Evolutionary conservation across 2,113 vertebrate genomes (phyloP).

Genomic region (Aix galericulata): DNA sequence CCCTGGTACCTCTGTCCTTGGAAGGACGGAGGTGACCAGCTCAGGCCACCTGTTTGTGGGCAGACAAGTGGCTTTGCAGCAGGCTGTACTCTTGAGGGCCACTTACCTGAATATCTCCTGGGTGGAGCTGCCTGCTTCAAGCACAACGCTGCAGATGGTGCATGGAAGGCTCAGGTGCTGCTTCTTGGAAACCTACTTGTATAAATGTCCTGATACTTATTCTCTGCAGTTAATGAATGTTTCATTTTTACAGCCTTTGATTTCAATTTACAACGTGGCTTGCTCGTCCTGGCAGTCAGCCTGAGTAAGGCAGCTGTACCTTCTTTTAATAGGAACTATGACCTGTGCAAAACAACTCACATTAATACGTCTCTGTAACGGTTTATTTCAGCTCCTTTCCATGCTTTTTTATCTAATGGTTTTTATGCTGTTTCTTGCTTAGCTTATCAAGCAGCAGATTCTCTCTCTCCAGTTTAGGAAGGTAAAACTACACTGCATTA

Average conservation of each 20-base stretch:
- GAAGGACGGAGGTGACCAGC: not conserved
- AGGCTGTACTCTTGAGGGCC: not conserved
- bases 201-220: not conserved
- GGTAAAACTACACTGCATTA: conserved; percentile 85
- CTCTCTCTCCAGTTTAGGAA: conserved; percentile 90
- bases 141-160: not conserved
- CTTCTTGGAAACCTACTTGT: conserved; percentile 16
- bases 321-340: conserved; percentile 77
- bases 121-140: conserved; percentile 26
- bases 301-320: conserved; percentile 71
- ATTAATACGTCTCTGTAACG: conserved; percentile 59
- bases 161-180: conserved; percentile 61
- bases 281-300: conserved; percentile 58
- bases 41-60: not conserved
- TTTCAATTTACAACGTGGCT: conserved; percentile 55
- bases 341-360: conserved; percentile 60
- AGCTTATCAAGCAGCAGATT: conserved; percentile 91
- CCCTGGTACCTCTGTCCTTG: not conserved
- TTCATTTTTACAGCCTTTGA: conserved; percentile 66
- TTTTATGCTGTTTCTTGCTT: conserved; percentile 91
- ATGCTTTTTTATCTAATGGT: conserved; percentile 76
- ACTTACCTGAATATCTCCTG: accelerated
- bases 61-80: not conserved
- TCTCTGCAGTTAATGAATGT: conserved; percentile 48
- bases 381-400: conserved; percentile 59